Conservation (phyloP, 2,888 invertebrate genomes). For the Epirrhoe alternata region DNA sequence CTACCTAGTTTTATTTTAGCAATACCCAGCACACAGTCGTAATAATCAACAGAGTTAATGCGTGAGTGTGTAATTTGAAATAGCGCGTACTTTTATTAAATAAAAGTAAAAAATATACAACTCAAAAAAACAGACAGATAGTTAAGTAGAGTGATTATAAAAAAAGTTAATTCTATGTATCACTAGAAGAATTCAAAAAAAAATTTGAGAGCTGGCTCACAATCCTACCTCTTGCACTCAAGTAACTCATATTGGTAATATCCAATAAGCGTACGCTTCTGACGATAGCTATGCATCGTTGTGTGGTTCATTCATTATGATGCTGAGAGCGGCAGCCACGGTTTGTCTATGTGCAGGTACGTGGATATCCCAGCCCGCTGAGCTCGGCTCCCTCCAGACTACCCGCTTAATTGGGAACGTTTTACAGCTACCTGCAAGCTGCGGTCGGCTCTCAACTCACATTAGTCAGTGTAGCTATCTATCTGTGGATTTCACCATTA, state of each 20-base stretch:
- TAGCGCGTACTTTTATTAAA: too few relatives aligned
- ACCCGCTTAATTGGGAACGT: constrained; percentile 64
- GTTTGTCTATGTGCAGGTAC: constrained; percentile 37
- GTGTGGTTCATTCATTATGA: constrained; percentile 47
- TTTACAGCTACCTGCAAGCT: constrained; percentile 56
- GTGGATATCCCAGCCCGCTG: constrained; percentile 41
- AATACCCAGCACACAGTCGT: too few relatives aligned
- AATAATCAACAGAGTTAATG: too few relatives aligned
- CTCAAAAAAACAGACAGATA: too few relatives aligned
- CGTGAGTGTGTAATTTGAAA: too few relatives aligned
- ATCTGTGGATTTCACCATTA: constrained; percentile 27
- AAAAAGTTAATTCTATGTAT: too few relatives aligned
- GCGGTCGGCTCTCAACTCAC: constrained; percentile 57
- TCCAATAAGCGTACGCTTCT: neutral
- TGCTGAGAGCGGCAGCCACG: constrained; percentile 34
- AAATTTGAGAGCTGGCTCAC: too few relatives aligned
- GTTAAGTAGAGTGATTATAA: too few relatives aligned
- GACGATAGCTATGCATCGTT: neutral
- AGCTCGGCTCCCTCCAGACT: constrained; percentile 56
- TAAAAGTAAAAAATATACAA: too few relatives aligned
- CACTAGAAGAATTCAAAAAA: too few relatives aligned
- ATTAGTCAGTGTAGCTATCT: constrained; percentile 49
- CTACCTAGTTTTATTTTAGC: too few relatives aligned
- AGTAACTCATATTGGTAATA: neutral
- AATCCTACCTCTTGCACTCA: neutral